Evolutionary conservation across 2,888 invertebrate genomes (phyloP).

Genomic region (Metalampra italica): DNA sequence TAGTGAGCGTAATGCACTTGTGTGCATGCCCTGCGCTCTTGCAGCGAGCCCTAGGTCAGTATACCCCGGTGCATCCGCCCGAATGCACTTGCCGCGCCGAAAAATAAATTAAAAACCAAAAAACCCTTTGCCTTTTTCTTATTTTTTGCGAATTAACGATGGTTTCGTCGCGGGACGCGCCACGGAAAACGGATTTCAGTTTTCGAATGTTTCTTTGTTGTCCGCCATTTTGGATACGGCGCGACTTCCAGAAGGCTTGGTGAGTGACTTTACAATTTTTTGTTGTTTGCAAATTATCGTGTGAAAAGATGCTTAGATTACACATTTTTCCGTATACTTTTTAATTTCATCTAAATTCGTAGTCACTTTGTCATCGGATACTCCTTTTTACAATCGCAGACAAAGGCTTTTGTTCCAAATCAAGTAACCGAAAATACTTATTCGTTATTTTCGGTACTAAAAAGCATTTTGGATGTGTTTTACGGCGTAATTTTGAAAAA

Average conservation of each 20-base stretch:
- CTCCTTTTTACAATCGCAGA: too few species aligned
- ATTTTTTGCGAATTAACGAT: not conserved
- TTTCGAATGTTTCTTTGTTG: slow-evolving; percentile 18
- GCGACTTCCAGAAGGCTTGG: slow-evolving; percentile 14
- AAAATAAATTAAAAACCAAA: not conserved
- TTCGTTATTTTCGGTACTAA: too few species aligned
- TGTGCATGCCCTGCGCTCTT: slow-evolving; percentile 13
- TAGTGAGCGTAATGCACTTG: slow-evolving; percentile 11
- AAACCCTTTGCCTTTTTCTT: not conserved
- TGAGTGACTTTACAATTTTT: slow-evolving; percentile 21
- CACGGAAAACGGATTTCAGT: slow-evolving; percentile 16
- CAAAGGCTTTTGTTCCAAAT: too few species aligned
- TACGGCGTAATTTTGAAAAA: too few species aligned
- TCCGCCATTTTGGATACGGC: slow-evolving; percentile 19
- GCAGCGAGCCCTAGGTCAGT: slow-evolving; percentile 37
- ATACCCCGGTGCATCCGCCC: slow-evolving; percentile 33
- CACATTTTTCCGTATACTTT: too few species aligned
- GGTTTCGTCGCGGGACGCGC: not conserved
- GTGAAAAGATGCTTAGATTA: not conserved
- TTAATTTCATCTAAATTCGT: too few species aligned
- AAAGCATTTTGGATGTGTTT: too few species aligned
- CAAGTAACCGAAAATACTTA: too few species aligned
- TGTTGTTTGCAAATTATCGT: slow-evolving; percentile 10
- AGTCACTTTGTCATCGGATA: too few species aligned
- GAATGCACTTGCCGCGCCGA: slow-evolving; percentile 26